Evolutionary conservation across 2,797 vertebrate genomes (phyloP), one percentile per base, ranked within the genome.

Genomic region (Mus caroli): DNA sequence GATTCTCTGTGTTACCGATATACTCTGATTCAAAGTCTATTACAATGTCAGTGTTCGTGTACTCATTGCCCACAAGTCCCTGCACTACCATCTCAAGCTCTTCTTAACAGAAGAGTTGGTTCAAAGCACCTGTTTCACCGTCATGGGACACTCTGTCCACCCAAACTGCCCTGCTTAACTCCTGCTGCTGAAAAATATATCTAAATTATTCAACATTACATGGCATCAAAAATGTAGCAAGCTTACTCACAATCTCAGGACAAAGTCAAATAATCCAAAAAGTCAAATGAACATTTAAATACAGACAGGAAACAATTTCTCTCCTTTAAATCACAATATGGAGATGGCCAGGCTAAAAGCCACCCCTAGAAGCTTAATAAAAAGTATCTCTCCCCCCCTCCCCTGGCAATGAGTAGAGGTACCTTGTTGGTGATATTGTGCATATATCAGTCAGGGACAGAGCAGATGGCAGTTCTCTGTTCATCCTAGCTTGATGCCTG

Each of bases 191-290:
- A 85, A 67, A 83, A 87, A 93, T 20, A 40, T 24, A 80, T 60
- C 60, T 76, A 92, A 83, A 90, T 28, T 64, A 15, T 69, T 88
- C 71, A n/a, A 56, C 37, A 95, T 75, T n/a, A 28, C 15, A 88
- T 34, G 26, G 67, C 88, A 88, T 58, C n/a, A 88, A 94, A 96
- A 88, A 60, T 9, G 46, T 11, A 95, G 34, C 19, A 54, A 60
- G 91, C n/a, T 94, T 71, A 88, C 14, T 40, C 84, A 46, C 64
- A 76, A 78, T 95, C 79, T 83, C 2, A 77, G 52, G 93, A 93
- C 60, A 56, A 92, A 85, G 40, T 82, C 56, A 95, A 34, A 34
- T 3, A 76, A 84, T 90, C 90, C 43, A 92, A 71, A 50, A 71
- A 92, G 56, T 93, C 40, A 94, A 89, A 69, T 37, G 14, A 95